These are phyloP conservation scores for Heliconius sara DNA, from an alignment of 2,888 invertebrate genomes.

Conservation along the genomic window DNA sequence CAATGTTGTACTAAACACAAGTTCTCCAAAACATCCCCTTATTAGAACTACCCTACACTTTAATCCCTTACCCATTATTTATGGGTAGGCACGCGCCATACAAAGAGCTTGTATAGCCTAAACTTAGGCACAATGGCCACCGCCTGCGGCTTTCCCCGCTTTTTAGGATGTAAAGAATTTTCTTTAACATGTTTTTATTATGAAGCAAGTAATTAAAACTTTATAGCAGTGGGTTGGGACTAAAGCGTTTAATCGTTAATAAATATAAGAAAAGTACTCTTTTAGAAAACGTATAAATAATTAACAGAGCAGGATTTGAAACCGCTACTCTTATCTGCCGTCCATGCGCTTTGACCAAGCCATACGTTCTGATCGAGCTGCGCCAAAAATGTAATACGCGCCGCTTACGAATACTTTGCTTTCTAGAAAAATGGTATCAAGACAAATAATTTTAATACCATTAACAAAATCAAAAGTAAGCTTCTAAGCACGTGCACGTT, in stretches of 20 bases:
- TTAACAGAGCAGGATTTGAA: no score
- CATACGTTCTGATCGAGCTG: no score
- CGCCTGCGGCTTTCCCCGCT: constrained; percentile 9
- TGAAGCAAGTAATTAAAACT: neutral
- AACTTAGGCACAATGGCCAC: constrained; percentile 7
- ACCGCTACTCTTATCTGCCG: no score
- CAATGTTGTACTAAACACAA: neutral
- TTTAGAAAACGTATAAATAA: no score
- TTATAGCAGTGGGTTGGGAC: neutral
- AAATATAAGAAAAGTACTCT: neutral
- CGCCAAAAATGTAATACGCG: no score
- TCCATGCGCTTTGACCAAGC: no score
- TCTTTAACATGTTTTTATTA: constrained; percentile 3
- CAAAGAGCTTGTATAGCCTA: constrained; percentile 2
- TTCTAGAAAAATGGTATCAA: no score
- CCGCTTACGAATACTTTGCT: no score
- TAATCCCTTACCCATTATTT: constrained; percentile 19
- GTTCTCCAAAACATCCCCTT: neutral
- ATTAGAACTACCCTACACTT: constrained; percentile 21
- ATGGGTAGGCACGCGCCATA: constrained; percentile 15
- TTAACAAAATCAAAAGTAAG: no score
- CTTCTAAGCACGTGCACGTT: no score
- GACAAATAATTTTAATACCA: no score
- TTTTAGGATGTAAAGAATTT: neutral
- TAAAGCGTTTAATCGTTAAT: neutral